These are phyloP conservation scores for Andinoacara biseriatus DNA, from an alignment of 2,113 vertebrate species.

Conservation along the genomic window DNA sequence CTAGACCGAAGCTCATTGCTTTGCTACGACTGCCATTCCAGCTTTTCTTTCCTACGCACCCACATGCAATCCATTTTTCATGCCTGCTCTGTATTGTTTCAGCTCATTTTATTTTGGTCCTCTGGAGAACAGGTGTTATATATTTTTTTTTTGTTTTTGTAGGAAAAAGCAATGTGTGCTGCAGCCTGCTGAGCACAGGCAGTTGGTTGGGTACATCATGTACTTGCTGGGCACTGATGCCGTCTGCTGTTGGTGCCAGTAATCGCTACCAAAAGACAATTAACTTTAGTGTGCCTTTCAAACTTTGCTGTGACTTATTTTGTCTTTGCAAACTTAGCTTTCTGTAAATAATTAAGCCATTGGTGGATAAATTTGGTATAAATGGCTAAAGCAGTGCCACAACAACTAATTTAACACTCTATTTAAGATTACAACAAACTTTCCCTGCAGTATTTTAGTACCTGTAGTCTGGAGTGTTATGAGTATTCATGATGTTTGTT, in stretches of 20 bases:
- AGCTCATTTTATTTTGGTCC: slow-evolving; percentile 44
- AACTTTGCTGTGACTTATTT: slow-evolving; percentile 25
- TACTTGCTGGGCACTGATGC: slow-evolving; percentile 52
- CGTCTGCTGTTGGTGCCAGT: slow-evolving; percentile 45
- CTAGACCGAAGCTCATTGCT: slow-evolving; percentile 12
- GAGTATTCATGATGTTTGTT: slow-evolving; percentile 59
- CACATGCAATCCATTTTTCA: slow-evolving; percentile 51
- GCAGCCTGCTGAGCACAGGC: slow-evolving; percentile 52
- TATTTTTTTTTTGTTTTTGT: slow-evolving; percentile 14
- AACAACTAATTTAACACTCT: background rate
- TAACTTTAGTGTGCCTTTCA: slow-evolving; percentile 24
- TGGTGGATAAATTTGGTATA: background rate
- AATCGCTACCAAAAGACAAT: slow-evolving; percentile 17
- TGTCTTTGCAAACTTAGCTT: background rate
- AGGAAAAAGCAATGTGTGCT: slow-evolving; percentile 34
- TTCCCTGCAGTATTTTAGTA: slow-evolving; percentile 22
- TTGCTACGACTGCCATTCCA: slow-evolving; percentile 40
- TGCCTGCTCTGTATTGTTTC: slow-evolving; percentile 45
- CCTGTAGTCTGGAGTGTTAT: slow-evolving; percentile 20
- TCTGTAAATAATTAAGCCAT: slow-evolving; percentile 2
- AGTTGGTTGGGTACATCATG: slow-evolving; percentile 56
- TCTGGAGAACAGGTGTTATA: slow-evolving; percentile 35
- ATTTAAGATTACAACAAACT: slow-evolving; percentile 24
- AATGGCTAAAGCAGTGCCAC: background rate
- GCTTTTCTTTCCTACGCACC: slow-evolving; percentile 18